Conservation (phyloP, 2,797 vertebrate species). For the Oreortyx pictus region DNA sequence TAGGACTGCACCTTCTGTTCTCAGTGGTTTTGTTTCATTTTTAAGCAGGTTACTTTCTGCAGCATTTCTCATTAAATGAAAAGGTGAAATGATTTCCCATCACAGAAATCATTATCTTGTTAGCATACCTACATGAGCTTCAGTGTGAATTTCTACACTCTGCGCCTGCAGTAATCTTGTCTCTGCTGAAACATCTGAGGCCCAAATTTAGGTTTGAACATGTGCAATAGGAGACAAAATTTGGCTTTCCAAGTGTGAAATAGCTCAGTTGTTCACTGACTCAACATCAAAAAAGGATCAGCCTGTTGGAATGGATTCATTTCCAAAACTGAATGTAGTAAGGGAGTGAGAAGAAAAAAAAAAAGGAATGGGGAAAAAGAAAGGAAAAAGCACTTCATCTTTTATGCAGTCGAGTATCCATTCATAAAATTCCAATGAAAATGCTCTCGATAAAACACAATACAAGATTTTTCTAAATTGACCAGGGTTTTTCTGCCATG, state of each 20-base stretch:
- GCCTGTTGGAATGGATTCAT: neutral
- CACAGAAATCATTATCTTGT: neutral
- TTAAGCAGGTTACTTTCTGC: neutral
- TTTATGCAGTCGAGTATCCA: neutral
- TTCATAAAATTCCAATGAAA: neutral
- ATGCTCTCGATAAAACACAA: neutral
- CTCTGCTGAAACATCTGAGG: conserved; percentile 20
- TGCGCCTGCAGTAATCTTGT: neutral
- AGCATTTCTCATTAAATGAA: neutral
- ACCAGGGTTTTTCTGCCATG: neutral
- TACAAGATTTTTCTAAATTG: neutral
- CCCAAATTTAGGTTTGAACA: conserved; percentile 40
- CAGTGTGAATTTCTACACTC: neutral
- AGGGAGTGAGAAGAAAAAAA: neutral
- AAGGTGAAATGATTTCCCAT: neutral
- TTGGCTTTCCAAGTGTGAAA: conserved; percentile 44
- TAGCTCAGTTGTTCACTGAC: conserved; percentile 27
- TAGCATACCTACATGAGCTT: neutral
- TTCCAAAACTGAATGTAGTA: neutral
- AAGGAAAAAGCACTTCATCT: neutral
- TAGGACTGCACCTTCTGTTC: neutral
- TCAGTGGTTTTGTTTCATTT: neutral
- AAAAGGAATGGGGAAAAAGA: neutral
- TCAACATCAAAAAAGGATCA: neutral
- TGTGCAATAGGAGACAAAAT: neutral